Evolutionary conservation across 2,113 vertebrate species (phyloP), one percentile per base, ranked within the genome.

Genomic region (Mesocricetus auratus): DNA sequence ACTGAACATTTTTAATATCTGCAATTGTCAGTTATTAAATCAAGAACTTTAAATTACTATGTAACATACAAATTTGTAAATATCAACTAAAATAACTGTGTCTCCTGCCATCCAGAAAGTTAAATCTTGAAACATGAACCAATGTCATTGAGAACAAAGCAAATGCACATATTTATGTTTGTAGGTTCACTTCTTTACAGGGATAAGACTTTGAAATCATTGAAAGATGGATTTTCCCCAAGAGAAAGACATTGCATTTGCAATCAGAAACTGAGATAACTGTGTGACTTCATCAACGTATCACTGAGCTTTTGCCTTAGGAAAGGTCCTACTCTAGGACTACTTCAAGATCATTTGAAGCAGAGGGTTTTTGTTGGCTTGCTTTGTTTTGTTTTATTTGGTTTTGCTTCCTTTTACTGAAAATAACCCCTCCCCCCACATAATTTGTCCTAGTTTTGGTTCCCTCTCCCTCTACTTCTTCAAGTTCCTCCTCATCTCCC

Each of bases 21-120:
- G 0, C 64, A 90, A 60, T 47, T 92, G n/a, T 15, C 47, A 75
- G 22, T 93, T 92, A 64, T n/a, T 88, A 36, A 94, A 53, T 79
- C 66, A 47, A 88, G 1, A 92, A 19, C 45, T 94, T 94, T 79
- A 66, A 94, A 85, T 86, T 94, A 56, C 75, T 71, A 11, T 2
- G 33, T 78, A 88, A 58, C 15, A 39, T 74, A 66, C 53, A 53
- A 92, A 22, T 69, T 56, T 60, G 74, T 36, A 95, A 93, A 62
- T 22, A 56, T 75, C 21, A 69, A 2, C 73, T 87, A 74, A 50
- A 71, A 1, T 78, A 86, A 87, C 22, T 36, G 24, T 45, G 50
- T 53, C 75, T 53, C 16, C 29, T 1, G 56, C 12, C 79, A 16
- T 60, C 79, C 79, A 8, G 56, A 39, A 82, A 77, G 15, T 12